Conservation (phyloP, 64 coral and sea anemone genomes). For the Anthopleura sola region DNA sequence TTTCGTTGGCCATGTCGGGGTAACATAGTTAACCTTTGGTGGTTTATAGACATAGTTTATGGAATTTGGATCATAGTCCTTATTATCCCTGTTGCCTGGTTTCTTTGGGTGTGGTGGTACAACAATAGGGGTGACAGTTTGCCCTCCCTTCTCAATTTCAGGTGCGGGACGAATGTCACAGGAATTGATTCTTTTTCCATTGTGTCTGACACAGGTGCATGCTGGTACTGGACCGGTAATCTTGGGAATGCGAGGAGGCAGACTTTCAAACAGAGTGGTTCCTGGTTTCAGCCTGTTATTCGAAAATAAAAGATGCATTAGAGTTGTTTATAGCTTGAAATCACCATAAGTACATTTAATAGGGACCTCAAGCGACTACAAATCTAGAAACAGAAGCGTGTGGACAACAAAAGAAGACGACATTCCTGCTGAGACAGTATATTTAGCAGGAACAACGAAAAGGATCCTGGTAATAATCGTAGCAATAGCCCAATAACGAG, state of each 20-base stretch:
- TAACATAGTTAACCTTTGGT: constrained; percentile 28
- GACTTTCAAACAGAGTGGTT: constrained; percentile 59
- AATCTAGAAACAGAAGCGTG: no score
- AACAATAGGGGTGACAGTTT: constrained; percentile 62
- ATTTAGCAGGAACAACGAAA: no score
- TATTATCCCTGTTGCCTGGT: constrained; percentile 63
- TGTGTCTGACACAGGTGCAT: constrained; percentile 68
- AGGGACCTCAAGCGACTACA: no score
- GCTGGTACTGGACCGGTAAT: constrained; percentile 32
- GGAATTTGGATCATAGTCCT: constrained; percentile 66
- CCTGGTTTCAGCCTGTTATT: constrained; percentile 52
- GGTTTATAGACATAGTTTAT: constrained; percentile 80
- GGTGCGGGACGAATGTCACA: constrained; percentile 87
- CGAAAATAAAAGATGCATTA: neutral
- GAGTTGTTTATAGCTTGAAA: no score
- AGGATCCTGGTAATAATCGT: no score
- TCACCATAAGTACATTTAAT: no score
- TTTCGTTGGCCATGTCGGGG: constrained; percentile 56
- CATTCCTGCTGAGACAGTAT: no score
- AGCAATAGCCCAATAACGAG: no score
- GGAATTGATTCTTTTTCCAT: constrained; percentile 56
- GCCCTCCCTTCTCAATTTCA: constrained; percentile 58
- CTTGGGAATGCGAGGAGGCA: constrained; percentile 42
- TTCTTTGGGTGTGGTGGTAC: constrained; percentile 70
- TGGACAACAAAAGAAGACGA: no score